A percentile compares a stretch with the other conserved stretches of the same genome.
Conservation (phyloP, 1,140 invertebrate genomes). For the Panulirus ornatus region DNA sequence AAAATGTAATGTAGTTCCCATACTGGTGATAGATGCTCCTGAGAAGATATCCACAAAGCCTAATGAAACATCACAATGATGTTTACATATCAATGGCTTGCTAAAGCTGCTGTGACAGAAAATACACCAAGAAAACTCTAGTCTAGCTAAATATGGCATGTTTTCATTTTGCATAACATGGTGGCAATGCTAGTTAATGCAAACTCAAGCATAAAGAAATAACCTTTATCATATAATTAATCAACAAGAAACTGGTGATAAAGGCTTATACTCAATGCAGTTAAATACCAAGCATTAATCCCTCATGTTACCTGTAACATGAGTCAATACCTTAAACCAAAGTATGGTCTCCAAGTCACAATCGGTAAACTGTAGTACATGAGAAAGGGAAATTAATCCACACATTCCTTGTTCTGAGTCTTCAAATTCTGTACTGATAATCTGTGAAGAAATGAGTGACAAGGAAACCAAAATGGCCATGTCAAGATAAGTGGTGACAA, state of each 20-base stretch:
- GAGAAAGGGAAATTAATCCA: not conserved
- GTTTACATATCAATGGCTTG: slow-evolving; percentile 44
- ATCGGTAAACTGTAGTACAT: not conserved
- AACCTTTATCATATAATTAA: not conserved
- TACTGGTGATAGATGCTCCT: not conserved
- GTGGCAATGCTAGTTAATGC: slow-evolving; percentile 3
- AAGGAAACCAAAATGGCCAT: not conserved
- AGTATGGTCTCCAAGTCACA: not conserved
- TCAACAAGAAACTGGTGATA: not conserved
- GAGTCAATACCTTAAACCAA: slow-evolving; percentile 9
- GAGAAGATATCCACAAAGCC: not conserved
- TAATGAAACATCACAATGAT: slow-evolving; percentile 36
- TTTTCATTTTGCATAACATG: not conserved
- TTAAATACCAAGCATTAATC: not conserved
- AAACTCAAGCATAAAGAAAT: slow-evolving; percentile 6
- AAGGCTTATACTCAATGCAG: not conserved
- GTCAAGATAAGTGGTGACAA: not conserved
- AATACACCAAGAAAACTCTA: slow-evolving; percentile 51
- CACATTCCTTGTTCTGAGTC: not conserved
- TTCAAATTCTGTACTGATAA: slow-evolving; percentile 2
- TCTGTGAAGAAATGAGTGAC: not conserved
- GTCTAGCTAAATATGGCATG: slow-evolving; percentile 6
- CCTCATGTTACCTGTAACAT: not conserved
- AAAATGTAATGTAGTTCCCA: not conserved
- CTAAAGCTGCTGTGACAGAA: slow-evolving; percentile 31